Evolutionary conservation across 2,888 invertebrate genomes (phyloP).

Genomic region (Linnaemya vulpina): DNA sequence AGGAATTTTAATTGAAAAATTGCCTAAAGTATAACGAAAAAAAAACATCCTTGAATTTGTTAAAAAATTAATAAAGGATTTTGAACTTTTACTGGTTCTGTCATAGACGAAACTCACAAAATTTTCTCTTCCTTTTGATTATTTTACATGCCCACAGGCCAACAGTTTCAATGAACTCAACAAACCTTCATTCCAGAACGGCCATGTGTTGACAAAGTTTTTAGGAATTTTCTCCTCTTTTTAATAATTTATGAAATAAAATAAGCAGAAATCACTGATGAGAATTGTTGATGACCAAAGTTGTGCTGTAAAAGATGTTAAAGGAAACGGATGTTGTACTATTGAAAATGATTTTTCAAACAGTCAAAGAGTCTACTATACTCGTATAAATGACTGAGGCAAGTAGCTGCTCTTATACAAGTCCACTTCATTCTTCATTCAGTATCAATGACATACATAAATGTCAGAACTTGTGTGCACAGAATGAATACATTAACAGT

Average conservation of each 20-base stretch:
- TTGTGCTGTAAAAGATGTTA: constrained; percentile 16
- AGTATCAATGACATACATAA: constrained; percentile 47
- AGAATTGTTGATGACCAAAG: constrained; percentile 57
- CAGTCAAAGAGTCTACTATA: constrained; percentile 3
- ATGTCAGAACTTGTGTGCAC: constrained; percentile 39
- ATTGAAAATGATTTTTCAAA: constrained; percentile 21
- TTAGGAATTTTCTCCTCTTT: constrained; percentile 34
- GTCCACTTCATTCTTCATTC: constrained; percentile 46
- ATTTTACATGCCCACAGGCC: constrained; percentile 22
- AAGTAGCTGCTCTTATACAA: neutral
- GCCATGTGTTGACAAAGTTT: constrained; percentile 42
- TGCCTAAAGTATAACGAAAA: constrained; percentile 1
- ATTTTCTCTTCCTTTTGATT: neutral
- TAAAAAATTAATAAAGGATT: constrained; percentile 34
- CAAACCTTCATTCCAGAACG: constrained; percentile 18
- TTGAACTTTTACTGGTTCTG: neutral
- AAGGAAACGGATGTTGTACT: constrained; percentile 36
- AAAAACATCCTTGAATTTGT: constrained; percentile 23
- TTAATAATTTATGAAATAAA: constrained; percentile 60
- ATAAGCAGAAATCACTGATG: constrained; percentile 43
- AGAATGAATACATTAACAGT: constrained; percentile 54
- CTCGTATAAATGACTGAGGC: constrained; percentile 4
- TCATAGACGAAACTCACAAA: neutral
- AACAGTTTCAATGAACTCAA: neutral
- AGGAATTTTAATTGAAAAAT: constrained; percentile 54